Conservation (phyloP, 2,113 vertebrate genomes). For the Eubucco bourcierii region DNA sequence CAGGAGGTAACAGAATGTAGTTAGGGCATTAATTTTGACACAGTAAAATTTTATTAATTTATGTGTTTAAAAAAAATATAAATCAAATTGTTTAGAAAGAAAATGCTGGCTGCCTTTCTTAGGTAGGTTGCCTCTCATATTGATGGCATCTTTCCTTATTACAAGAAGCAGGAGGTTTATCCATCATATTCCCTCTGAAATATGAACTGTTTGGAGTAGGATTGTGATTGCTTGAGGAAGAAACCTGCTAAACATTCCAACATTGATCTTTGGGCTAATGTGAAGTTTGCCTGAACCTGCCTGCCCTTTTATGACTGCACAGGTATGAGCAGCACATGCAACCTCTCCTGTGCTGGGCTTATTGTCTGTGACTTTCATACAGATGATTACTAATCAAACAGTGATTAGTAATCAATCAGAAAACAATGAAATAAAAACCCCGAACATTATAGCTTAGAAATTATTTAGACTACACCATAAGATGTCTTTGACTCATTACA, state of each 20-base stretch:
- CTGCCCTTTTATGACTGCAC: neutral
- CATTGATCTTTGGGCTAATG: neutral
- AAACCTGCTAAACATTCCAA: neutral
- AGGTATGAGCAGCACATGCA: neutral
- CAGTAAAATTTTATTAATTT: neutral
- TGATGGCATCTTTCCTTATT: neutral
- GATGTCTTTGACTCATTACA: neutral
- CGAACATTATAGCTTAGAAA: neutral
- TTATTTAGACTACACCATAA: neutral
- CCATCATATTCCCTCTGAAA: neutral
- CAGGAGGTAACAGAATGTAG: neutral
- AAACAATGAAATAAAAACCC: neutral
- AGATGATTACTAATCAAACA: neutral
- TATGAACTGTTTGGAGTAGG: neutral
- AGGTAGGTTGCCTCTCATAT: neutral
- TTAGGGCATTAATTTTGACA: neutral
- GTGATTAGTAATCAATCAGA: too few species aligned
- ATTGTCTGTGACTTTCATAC: neutral
- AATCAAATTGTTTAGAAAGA: neutral
- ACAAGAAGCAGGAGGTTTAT: neutral
- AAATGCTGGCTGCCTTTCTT: neutral
- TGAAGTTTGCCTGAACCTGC: neutral
- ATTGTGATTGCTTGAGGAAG: neutral
- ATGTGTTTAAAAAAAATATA: too few species aligned
- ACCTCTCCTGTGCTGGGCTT: accelerated